A percentile compares a stretch with the other conserved stretches of the same genome.
These are phyloP conservation scores for Apodemia duryi DNA, from an alignment of 2,888 invertebrate genomes.

Conservation along the genomic window DNA sequence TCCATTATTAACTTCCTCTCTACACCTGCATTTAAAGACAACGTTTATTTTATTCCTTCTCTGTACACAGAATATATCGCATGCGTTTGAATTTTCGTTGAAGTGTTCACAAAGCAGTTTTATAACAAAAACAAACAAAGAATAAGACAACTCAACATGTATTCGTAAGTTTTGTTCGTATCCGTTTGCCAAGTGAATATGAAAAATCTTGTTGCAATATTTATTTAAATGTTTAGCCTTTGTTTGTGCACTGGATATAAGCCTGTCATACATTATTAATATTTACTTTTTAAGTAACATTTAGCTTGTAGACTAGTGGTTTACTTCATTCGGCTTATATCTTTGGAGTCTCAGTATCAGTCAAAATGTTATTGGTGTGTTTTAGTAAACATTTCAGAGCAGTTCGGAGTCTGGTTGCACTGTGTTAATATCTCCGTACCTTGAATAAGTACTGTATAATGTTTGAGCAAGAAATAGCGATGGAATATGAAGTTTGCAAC, in stretches of 20 bases:
- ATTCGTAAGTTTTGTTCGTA: not conserved
- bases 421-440: too few species aligned
- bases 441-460: too few species aligned
- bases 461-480: too few species aligned
- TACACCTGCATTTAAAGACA: slow-evolving; percentile 63
- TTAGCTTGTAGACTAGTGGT: too few species aligned
- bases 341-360: too few species aligned
- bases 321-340: too few species aligned
- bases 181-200: slow-evolving; percentile 3
- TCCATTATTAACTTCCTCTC: slow-evolving; percentile 67
- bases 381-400: too few species aligned
- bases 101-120: slow-evolving; percentile 27
- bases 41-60: slow-evolving; percentile 36
- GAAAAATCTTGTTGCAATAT: slow-evolving; percentile 6
- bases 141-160: slow-evolving; percentile 11
- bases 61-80: slow-evolving; percentile 22
- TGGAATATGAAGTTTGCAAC: too few species aligned
- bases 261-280: too few species aligned
- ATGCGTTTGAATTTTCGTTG: slow-evolving; percentile 30
- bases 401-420: too few species aligned
- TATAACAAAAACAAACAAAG: slow-evolving; percentile 20
- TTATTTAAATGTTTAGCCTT: slow-evolving; percentile 4
- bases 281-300: too few species aligned
- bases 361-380: too few species aligned
- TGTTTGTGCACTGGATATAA: not conserved